Conservation (phyloP, 2,797 vertebrate species). For the Argentina silus region DNA sequence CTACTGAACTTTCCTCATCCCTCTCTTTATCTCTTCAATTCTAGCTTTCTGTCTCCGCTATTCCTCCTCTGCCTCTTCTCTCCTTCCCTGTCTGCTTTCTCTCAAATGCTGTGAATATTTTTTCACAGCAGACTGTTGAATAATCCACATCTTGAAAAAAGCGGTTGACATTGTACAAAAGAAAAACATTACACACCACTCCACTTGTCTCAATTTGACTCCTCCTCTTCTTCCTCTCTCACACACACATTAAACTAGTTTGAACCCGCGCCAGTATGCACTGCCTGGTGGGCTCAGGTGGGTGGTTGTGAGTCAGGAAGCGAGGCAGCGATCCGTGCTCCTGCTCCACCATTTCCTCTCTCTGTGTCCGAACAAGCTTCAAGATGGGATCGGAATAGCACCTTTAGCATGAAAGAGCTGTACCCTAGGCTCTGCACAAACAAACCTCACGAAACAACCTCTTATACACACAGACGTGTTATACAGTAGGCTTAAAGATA, state of each 20-base stretch:
- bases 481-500: neutral
- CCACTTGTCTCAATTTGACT: too few species aligned
- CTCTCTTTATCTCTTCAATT: neutral
- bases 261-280: neutral
- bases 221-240: neutral
- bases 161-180: too few species aligned
- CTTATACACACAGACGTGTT: neutral
- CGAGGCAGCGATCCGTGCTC: slow-evolving; percentile 20
- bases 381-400: slow-evolving; percentile 17
- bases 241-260: neutral
- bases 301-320: slow-evolving; percentile 30
- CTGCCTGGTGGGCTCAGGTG: slow-evolving; percentile 39
- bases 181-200: too few species aligned
- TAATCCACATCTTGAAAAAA: neutral
- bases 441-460: neutral
- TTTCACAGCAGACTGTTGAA: too few species aligned
- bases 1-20: neutral
- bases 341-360: slow-evolving; percentile 9
- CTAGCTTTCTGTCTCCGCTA: neutral
- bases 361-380: slow-evolving; percentile 18
- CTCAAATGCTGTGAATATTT: neutral
- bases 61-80: neutral
- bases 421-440: neutral
- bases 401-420: slow-evolving; percentile 6
- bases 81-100: neutral